Percentiles rank a stretch among this genome's conserved stretches.
These are phyloP conservation scores for Trichomycterus rosablanca DNA, from an alignment of 2,113 vertebrate species.

Conservation along the genomic window DNA sequence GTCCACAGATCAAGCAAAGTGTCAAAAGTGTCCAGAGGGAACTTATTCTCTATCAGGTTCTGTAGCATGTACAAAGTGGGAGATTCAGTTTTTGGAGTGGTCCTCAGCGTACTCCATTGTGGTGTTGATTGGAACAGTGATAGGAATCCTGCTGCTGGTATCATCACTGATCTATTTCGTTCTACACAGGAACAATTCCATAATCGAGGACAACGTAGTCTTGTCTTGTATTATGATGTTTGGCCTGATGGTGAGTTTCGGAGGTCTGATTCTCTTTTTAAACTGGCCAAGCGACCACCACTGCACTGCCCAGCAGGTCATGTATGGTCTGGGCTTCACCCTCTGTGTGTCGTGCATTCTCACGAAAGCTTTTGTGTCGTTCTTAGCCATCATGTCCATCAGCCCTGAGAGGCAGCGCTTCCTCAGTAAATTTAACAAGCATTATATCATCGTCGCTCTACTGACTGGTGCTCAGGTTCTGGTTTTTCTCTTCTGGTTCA, in stretches of 20 bases:
- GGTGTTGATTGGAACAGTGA: conserved; percentile 37
- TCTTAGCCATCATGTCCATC: conserved; percentile 53
- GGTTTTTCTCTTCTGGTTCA: conserved; percentile 58
- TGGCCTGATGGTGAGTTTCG: conserved; percentile 57
- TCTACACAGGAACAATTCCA: conserved; percentile 32
- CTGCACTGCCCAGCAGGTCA: conserved; percentile 57
- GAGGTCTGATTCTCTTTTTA: conserved; percentile 57
- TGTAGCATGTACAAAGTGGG: conserved; percentile 29
- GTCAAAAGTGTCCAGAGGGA: conserved; percentile 45
- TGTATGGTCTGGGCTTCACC: conserved; percentile 64
- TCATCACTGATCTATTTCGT: not conserved
- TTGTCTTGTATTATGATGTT: conserved; percentile 55
- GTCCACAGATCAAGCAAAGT: conserved; percentile 53
- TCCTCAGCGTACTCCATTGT: conserved; percentile 48
- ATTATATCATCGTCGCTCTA: conserved; percentile 41
- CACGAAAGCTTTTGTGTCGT: conserved; percentile 54
- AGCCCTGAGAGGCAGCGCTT: conserved; percentile 25
- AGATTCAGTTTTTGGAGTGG: conserved; percentile 51
- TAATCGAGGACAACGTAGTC: conserved; percentile 49
- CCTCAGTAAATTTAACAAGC: conserved; percentile 45
- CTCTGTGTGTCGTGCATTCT: conserved; percentile 62
- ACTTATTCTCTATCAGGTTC: conserved; percentile 48
- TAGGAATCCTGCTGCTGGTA: conserved; percentile 52
- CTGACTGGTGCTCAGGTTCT: conserved; percentile 49
- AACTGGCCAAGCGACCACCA: conserved; percentile 47